A percentile compares a stretch with the other conserved stretches of the same genome.
Conservation (phyloP, 2,797 vertebrate genomes). For the Darevskia nairensis region DNA sequence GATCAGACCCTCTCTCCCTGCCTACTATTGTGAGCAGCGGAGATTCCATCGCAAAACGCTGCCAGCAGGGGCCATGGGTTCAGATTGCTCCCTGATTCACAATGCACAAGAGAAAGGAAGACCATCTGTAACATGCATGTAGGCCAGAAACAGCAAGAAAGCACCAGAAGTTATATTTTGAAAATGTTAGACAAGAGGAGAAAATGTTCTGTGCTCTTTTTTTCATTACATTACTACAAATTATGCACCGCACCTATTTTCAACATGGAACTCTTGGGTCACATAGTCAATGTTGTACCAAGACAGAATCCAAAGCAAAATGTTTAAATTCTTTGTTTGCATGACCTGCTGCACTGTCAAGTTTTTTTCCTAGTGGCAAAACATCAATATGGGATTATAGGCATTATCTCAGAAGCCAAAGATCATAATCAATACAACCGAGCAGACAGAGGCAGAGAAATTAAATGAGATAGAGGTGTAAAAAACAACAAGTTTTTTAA, state of each 20-base stretch:
- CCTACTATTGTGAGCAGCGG: too few species aligned
- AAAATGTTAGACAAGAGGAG: neutral
- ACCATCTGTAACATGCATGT: neutral
- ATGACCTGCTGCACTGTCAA: neutral
- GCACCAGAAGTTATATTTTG: neutral
- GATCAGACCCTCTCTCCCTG: too few species aligned
- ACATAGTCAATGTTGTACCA: neutral
- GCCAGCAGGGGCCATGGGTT: too few species aligned
- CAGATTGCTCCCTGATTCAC: too few species aligned
- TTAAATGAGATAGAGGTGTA: neutral
- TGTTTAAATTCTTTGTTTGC: slow-evolving; percentile 25
- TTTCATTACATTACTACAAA: neutral
- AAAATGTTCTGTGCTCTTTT: neutral
- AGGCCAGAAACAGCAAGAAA: neutral
- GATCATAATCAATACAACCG: neutral
- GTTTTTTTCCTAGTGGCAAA: fast-evolving
- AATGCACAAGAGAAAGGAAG: too few species aligned
- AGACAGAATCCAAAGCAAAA: slow-evolving; percentile 41
- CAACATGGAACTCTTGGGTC: neutral
- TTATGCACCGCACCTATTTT: neutral
- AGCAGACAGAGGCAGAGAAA: neutral
- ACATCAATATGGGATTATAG: neutral
- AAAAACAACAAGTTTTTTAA: neutral
- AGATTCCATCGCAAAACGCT: too few species aligned
- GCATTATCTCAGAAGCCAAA: slow-evolving; percentile 32